Conservation (phyloP, 2,888 invertebrate genomes). For the Xylocampa areola region DNA sequence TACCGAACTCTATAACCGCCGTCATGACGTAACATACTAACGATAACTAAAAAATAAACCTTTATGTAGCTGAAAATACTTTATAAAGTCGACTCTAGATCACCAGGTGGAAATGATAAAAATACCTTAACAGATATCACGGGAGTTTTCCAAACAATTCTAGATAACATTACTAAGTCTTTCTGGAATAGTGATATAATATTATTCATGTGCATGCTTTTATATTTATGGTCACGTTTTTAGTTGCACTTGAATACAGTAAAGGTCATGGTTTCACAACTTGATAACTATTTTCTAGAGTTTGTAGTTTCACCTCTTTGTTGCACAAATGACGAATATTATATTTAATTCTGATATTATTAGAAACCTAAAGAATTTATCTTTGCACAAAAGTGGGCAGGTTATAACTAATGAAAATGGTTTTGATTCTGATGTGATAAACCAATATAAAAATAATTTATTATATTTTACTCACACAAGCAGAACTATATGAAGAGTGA, state of each 20-base stretch:
- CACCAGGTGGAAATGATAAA: constrained; percentile 14
- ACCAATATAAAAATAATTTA: no score
- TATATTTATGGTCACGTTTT: constrained; percentile 25
- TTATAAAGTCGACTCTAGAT: constrained; percentile 15
- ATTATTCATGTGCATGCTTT: constrained; percentile 14
- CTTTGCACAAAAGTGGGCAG: no score
- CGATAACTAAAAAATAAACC: constrained; percentile 41
- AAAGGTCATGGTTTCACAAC: constrained; percentile 21
- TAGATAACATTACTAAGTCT: constrained; percentile 9
- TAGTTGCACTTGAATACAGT: constrained; percentile 10
- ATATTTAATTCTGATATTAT: no score
- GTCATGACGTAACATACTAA: constrained; percentile 41
- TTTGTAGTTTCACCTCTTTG: background rate
- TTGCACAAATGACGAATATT: no score
- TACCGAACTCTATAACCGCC: constrained; percentile 39
- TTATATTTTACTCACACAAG: no score
- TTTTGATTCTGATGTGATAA: no score
- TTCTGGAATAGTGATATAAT: constrained; percentile 23
- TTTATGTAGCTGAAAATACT: constrained; percentile 20
- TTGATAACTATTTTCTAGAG: background rate
- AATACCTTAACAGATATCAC: constrained; percentile 18
- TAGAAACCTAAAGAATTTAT: no score
- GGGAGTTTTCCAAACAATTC: constrained; percentile 7
- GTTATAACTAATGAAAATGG: no score
- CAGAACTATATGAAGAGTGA: no score